Evolutionary conservation across 1,140 invertebrate species (phyloP), one percentile per base, ranked within the genome.

Genomic region (Megalonaias nervosa): DNA sequence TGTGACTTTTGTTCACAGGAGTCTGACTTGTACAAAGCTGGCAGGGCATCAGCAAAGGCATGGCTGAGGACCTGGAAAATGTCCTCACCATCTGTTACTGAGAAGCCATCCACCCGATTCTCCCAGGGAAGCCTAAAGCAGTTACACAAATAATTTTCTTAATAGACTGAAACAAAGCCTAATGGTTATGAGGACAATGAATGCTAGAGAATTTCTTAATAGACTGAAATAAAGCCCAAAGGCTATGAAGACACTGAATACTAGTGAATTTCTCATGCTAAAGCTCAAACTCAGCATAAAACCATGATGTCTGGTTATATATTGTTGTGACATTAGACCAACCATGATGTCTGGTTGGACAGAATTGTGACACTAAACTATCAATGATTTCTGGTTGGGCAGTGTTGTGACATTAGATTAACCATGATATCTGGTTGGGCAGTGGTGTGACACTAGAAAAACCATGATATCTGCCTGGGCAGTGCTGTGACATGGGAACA

Each of bases 1-100:
- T 75, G 77, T 21, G 62, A 62, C 59, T 64, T 94, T 92, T 83
- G 87, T 75, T 72, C 74, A 78, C 87, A 89, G 13, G 79, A 67
- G 21, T 81, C 81, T 21, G 74, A 17, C 62, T 84, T 74, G 65
- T 86, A 85, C 66, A 89, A 84, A 15, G 79, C 75, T 14, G 86
- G 83, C 68, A 85, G 80, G 38, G 70, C 74, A 69, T 85, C 95
- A 94, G 87, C 84, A 82, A 85, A 87, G 74, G 87, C 77, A 23
- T 84, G 77, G 23, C 87, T 88, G 21, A 91, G 80, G n/a, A 84
- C 82, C 76, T 87, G 82, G 80, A 91, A 87, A 2, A 83, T 74
- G 4, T 84, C 84, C 57, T 91, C 89, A 80, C 91, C 87, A 61
- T 89, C 82, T 15, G 85, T 90, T 6, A 82, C 62, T 19, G 77